Conservation (phyloP, 2,797 vertebrate genomes). For the Peromyscus melanophrys region DNA sequence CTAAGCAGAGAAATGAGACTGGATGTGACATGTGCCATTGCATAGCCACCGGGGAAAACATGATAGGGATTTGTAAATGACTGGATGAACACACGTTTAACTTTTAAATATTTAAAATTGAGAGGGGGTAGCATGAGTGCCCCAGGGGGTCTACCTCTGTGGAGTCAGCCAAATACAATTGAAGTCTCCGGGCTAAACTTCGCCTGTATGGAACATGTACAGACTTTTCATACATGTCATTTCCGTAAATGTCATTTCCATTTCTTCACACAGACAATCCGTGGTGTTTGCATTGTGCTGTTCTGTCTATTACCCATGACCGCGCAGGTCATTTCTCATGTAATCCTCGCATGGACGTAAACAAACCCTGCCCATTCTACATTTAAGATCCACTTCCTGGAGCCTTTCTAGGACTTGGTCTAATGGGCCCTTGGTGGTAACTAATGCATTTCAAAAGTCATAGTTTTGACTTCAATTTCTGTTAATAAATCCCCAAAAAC, state of each 20-base stretch:
- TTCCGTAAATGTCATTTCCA: no score
- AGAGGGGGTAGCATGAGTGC: neutral
- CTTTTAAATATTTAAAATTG: neutral
- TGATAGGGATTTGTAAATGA: neutral
- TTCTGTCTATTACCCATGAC: neutral
- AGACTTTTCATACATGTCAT: no score
- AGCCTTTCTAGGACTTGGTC: neutral
- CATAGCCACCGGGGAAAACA: neutral
- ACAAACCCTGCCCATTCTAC: neutral
- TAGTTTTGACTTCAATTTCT: neutral
- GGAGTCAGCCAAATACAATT: neutral
- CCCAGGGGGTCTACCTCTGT: neutral
- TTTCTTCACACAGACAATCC: no score
- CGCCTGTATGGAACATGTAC: no score
- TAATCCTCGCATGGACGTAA: neutral
- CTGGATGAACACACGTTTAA: neutral
- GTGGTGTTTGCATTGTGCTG: neutral
- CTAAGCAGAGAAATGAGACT: neutral
- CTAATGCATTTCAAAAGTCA: neutral
- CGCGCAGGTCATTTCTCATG: neutral
- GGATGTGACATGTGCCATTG: neutral
- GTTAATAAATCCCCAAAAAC: neutral
- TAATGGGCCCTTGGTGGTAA: neutral
- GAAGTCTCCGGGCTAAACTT: no score
- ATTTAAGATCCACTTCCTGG: neutral